Percentiles rank a stretch among this genome's conserved stretches.
Evolutionary conservation across 2,797 vertebrate genomes (phyloP).

Genomic region (Pipistrellus pipistrellus): DNA sequence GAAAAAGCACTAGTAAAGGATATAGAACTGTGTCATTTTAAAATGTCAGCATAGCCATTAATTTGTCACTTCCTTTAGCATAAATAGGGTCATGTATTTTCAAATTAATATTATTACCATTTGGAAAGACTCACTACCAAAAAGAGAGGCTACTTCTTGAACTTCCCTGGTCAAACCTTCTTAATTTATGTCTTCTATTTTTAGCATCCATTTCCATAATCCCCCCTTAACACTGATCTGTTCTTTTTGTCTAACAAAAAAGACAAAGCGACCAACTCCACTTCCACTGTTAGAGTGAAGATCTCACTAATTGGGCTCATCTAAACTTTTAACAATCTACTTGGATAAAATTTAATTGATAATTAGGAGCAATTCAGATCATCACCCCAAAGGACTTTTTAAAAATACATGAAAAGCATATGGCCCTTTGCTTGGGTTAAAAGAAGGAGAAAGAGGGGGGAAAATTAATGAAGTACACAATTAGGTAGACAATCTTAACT

Average conservation of each 20-base stretch:
- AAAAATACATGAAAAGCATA: constrained; percentile 88
- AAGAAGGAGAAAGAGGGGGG: constrained; percentile 61
- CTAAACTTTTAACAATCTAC: constrained; percentile 86
- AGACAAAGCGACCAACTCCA: constrained; percentile 82
- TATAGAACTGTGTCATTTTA: neutral
- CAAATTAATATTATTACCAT: constrained; percentile 47
- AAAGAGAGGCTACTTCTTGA: neutral
- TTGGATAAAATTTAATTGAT: constrained; percentile 88
- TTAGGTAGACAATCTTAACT: constrained; percentile 86
- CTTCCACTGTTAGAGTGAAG: constrained; percentile 74
- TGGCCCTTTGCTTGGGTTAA: constrained; percentile 81
- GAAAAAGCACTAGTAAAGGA: neutral
- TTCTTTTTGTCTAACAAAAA: constrained; percentile 79
- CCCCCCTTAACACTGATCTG: constrained; percentile 81
- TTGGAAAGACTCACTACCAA: neutral
- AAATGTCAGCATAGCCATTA: constrained; percentile 12
- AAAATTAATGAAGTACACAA: constrained; percentile 78
- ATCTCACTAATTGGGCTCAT: constrained; percentile 85
- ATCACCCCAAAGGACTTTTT: constrained; percentile 81
- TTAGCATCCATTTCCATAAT: constrained; percentile 76
- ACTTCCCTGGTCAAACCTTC: constrained; percentile 63
- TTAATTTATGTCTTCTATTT: constrained; percentile 77
- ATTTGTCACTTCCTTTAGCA: neutral
- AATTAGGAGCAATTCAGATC: constrained; percentile 87
- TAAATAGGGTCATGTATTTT: constrained; percentile 15